A percentile compares a stretch with the other conserved stretches of the same genome.
Conservation (phyloP, 2,113 vertebrate genomes). For the Hyperopisus bebe region DNA sequence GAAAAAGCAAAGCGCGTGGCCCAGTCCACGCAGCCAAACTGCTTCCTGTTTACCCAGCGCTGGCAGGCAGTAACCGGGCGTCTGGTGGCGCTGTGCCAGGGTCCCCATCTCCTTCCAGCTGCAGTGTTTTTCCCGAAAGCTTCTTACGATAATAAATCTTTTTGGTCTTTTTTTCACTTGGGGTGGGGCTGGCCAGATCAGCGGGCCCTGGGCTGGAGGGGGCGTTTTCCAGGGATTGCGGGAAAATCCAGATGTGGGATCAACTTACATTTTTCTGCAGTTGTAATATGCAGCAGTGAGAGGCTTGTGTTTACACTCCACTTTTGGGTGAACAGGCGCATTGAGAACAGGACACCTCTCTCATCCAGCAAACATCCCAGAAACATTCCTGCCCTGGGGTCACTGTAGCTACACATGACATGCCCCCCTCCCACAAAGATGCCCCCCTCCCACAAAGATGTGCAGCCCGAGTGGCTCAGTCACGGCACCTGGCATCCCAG, state of each 20-base stretch:
- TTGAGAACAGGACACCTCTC: neutral
- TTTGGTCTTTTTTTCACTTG: neutral
- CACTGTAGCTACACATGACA: neutral
- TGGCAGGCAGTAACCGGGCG: slow-evolving; percentile 54
- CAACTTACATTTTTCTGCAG: neutral
- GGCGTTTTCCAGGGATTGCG: neutral
- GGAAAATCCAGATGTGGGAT: neutral
- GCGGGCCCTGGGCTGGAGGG: neutral
- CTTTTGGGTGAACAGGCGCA: neutral
- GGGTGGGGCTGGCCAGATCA: neutral
- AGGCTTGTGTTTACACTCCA: neutral
- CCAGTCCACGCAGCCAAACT: slow-evolving; percentile 35
- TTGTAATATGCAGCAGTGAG: neutral
- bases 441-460: too few species aligned
- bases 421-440: too few species aligned
- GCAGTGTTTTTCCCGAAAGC: neutral
- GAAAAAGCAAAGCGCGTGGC: slow-evolving; percentile 29
- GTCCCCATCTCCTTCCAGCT: neutral
- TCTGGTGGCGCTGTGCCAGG: slow-evolving; percentile 48
- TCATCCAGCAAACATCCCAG: neutral
- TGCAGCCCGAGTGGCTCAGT: neutral
- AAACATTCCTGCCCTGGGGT: neutral
- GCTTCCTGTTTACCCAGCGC: slow-evolving; percentile 62
- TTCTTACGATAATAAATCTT: neutral
- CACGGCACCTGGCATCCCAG: neutral